These are phyloP conservation scores for Perccottus glenii DNA, from an alignment of 2,113 vertebrate species.

Conservation along the genomic window DNA sequence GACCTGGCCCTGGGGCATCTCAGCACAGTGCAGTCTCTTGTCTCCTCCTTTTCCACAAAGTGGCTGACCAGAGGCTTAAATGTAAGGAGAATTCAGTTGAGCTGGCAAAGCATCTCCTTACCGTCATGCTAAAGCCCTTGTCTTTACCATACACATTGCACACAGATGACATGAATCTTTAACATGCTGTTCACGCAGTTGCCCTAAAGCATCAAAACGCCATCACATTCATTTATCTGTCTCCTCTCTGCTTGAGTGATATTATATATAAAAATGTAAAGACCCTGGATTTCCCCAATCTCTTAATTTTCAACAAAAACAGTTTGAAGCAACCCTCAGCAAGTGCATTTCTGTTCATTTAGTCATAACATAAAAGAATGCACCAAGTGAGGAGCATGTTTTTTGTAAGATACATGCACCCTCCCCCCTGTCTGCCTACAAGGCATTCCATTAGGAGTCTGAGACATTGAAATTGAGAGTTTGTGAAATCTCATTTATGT, in stretches of 20 bases:
- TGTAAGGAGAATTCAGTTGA: constrained; percentile 29
- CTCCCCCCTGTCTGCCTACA: constrained; percentile 48
- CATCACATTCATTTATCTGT: constrained; percentile 25
- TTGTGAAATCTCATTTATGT: constrained; percentile 78
- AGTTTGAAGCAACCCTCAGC: constrained; percentile 21
- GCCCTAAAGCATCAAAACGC: constrained; percentile 21
- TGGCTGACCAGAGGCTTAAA: constrained; percentile 49
- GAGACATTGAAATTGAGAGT: constrained; percentile 70
- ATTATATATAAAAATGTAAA: constrained; percentile 10
- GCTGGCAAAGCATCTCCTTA: constrained; percentile 24
- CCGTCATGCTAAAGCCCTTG: constrained; percentile 7
- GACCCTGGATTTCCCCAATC: not conserved
- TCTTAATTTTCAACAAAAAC: constrained; percentile 14
- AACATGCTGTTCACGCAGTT: constrained; percentile 27
- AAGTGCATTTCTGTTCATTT: constrained; percentile 32
- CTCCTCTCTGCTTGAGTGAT: constrained; percentile 14
- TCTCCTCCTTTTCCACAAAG: constrained; percentile 35
- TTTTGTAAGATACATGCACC: constrained; percentile 43
- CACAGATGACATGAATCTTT: constrained; percentile 10
- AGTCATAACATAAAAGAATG: constrained; percentile 48
- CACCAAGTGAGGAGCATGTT: constrained; percentile 36
- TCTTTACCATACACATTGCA: constrained; percentile 11
- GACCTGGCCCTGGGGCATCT: constrained; percentile 70
- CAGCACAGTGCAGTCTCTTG: constrained; percentile 36
- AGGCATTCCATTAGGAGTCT: constrained; percentile 67